Base-by-base conservation (phyloP, 2,797 vertebrate species). In the Argentina silus region DNA sequence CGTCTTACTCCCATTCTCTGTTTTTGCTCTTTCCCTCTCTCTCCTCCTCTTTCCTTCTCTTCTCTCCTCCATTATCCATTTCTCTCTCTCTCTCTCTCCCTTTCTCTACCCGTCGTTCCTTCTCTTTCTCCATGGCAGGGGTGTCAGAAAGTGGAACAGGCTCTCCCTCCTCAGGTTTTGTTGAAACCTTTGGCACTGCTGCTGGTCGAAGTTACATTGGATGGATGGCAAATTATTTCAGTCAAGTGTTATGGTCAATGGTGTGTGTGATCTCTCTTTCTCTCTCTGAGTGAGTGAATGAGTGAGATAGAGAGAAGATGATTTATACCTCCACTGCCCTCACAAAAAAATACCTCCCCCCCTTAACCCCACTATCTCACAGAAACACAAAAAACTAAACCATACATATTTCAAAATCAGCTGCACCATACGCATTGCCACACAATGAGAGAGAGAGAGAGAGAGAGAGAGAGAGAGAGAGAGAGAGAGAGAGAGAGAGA, bases 1-100 rank as follows among this genome's bases (percentile, higher is more conserved):
- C 79, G 81, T 81, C 66, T 82, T 47, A 50, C 72, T 69, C 60
- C 53, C 61, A 42, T 8, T 75, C 76, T 50, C 27, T 36, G 6
- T 50, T 45, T 5, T 56, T 12, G 45, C 6, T 45, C 56, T 27
- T 6, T 23, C 15, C 3, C 2, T 60, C 47, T 50, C 11, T 50
- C 55, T 59, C 11, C 12, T 0, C 8, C 10, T 71, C 19, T 50
- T 7, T 21, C 43, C n/a, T 3, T 55, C 51, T 44, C 51, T 56
- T 14, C 5, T 7, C 10, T 51, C 9, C 8, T 11, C 23, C 65
- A 21, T 47, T 67, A 50, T 48, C 23, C 14, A 11, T 17, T 61
- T 15, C 9, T 67, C 75, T 76, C 57, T 55, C 66, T 74, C 76
- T 75, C 75, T 80, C 71, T 3, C 12, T 77, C 74, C 56, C 17